Percentiles rank a stretch among this genome's conserved stretches.
Evolutionary conservation across 2,113 vertebrate genomes (phyloP).

Genomic region (Sebastes fasciatus): DNA sequence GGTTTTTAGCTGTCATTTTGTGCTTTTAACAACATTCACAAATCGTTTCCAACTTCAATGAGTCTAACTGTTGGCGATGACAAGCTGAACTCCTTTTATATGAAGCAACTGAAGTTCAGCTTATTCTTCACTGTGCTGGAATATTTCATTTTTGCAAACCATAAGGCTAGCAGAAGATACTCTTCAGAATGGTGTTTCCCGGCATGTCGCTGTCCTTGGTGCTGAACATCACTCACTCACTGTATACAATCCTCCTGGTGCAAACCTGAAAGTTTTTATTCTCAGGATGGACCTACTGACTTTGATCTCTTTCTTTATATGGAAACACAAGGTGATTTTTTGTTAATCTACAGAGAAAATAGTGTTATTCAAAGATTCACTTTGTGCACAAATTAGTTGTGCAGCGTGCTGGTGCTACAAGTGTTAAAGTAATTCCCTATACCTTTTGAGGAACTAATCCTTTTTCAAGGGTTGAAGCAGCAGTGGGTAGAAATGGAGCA

Average conservation of each 20-base stretch:
- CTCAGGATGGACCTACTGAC: neutral
- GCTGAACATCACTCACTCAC: conserved; percentile 29
- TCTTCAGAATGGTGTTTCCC: neutral
- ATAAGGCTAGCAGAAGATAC: neutral
- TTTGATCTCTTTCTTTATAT: neutral
- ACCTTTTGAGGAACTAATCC: neutral
- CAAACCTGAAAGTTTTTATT: neutral
- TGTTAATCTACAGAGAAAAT: neutral
- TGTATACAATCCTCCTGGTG: neutral
- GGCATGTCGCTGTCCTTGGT: conserved; percentile 47
- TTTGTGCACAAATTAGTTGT: neutral
- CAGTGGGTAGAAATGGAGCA: too few relatives aligned
- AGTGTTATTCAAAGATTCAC: neutral
- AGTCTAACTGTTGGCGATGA: neutral
- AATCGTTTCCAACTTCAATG: conserved; percentile 11
- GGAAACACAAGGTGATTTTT: neutral
- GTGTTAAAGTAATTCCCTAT: neutral
- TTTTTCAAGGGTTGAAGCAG: too few relatives aligned
- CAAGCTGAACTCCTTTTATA: neutral
- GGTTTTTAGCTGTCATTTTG: neutral
- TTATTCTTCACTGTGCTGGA: neutral
- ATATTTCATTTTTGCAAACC: neutral
- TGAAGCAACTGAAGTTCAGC: neutral
- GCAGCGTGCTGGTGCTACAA: neutral
- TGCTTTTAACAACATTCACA: conserved; percentile 1